These are phyloP conservation scores for Hyppa rectilinea DNA, from an alignment of 2,888 invertebrate genomes.

Conservation along the genomic window DNA sequence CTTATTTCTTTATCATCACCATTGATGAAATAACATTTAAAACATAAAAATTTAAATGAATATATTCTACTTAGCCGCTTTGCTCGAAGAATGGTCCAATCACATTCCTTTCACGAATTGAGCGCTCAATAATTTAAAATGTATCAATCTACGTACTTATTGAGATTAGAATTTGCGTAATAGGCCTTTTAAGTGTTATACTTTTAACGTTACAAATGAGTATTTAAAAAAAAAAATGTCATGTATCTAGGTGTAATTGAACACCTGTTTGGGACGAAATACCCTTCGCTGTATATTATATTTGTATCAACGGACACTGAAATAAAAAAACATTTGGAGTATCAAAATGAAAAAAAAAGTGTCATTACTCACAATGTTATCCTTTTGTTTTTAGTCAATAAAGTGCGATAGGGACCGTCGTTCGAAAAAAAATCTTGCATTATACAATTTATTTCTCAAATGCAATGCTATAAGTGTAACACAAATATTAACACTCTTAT, in stretches of 20 bases:
- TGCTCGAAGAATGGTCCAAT: slow-evolving; percentile 13
- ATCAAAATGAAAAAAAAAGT: neutral
- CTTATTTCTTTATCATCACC: neutral
- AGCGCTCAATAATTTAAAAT: slow-evolving; percentile 65
- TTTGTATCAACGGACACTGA: neutral
- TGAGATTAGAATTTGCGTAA: slow-evolving; percentile 67
- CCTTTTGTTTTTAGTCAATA: no score
- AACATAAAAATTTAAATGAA: neutral
- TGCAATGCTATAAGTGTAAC: slow-evolving; percentile 45
- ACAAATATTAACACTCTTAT: slow-evolving; percentile 13
- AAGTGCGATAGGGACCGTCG: no score
- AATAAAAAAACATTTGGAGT: neutral
- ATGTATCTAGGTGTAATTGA: neutral
- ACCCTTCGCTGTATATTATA: neutral
- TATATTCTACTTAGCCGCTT: slow-evolving; percentile 3
- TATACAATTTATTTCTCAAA: neutral
- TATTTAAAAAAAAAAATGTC: neutral
- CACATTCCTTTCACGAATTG: slow-evolving; percentile 71
- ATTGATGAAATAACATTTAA: neutral
- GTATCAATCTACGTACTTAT: slow-evolving; percentile 73
- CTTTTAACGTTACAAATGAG: slow-evolving; percentile 31
- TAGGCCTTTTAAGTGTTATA: slow-evolving; percentile 25
- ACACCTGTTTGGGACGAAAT: neutral
- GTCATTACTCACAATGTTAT: no score
- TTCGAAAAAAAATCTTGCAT: neutral